Conservation (phyloP, 2,113 vertebrate genomes). For the Cyprichromis sp. region DNA sequence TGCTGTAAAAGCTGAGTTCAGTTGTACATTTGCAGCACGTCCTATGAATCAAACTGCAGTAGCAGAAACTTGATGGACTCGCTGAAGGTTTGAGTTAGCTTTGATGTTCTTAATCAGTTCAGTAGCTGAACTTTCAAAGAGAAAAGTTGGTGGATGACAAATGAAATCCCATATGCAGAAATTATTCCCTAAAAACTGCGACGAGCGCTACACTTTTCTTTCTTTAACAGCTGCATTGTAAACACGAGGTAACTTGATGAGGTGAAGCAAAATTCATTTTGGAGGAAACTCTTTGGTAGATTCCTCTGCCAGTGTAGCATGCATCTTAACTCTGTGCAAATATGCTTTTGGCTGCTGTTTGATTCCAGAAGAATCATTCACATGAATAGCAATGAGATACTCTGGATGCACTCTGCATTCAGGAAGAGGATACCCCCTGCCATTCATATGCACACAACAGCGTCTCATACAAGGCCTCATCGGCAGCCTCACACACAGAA, state of each 20-base stretch:
- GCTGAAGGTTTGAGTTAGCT: neutral
- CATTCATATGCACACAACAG: neutral
- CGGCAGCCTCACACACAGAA: neutral
- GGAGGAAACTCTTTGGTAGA: neutral
- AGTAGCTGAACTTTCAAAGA: neutral
- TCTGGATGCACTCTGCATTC: constrained; percentile 16
- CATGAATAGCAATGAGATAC: constrained; percentile 47
- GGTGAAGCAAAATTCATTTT: neutral
- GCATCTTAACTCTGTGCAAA: constrained; percentile 31
- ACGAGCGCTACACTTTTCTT: neutral
- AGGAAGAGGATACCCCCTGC: neutral
- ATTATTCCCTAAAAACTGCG: neutral
- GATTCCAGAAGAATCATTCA: constrained; percentile 22
- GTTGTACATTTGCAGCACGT: neutral
- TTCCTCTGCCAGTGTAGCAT: neutral
- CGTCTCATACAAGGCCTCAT: neutral
- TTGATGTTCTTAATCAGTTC: neutral
- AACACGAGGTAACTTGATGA: neutral
- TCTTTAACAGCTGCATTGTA: neutral
- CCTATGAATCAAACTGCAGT: neutral
- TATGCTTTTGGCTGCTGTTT: constrained; percentile 32
- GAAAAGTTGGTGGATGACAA: neutral
- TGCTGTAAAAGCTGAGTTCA: neutral
- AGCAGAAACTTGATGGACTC: neutral
- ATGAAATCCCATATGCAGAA: neutral